Evolutionary conservation across 2,113 vertebrate species (phyloP), one percentile per base, ranked within the genome.

Genomic region (Cepphus grylle): DNA sequence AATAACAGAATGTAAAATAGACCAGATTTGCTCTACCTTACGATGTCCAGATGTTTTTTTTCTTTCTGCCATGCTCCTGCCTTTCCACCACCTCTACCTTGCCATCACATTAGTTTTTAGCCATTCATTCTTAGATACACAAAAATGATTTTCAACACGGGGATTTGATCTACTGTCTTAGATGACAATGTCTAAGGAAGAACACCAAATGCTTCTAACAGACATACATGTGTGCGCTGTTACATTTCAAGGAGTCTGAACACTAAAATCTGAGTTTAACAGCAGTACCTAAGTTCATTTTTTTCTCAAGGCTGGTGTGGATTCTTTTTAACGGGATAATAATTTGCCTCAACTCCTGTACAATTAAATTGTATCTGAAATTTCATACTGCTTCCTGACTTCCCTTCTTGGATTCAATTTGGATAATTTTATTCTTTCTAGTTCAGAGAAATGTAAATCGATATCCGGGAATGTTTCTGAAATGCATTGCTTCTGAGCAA

Each of bases 321-420:
- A 56, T 55, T 92, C 5, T 43, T 92, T 92, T 61, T 55, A 88
- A 10, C 17, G 23, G 29, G 15, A n/a, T 42, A 88, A 58, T 78
- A 77, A 80, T 86, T 94, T 91, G 47, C 19, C 47, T 81, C 18
- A 70, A 34, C 25, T 61, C 32, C 45, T 36, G 25, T 11, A 65
- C 73, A 93, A 81, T 81, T 72, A 83, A 79, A 92, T 88, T 86
- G 40, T 43, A 81, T 83, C 66, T 88, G 58, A 88, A 94, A 95
- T 77, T 66, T 92, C 66, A 93, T 50, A 66, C 23, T 72, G 32
- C 40, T 83, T 92, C 50, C 56, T 67, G 38, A 80, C n/a, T 58
- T 92, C 42, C 20, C 23, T 88, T 81, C 61, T 73, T 88, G 53
- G 29, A 88, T 83, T 82, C 63, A 77, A 43, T 82, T 92, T 82